Conservation (phyloP, 2,888 invertebrate genomes). For the Dicyrtoma fusca region DNA sequence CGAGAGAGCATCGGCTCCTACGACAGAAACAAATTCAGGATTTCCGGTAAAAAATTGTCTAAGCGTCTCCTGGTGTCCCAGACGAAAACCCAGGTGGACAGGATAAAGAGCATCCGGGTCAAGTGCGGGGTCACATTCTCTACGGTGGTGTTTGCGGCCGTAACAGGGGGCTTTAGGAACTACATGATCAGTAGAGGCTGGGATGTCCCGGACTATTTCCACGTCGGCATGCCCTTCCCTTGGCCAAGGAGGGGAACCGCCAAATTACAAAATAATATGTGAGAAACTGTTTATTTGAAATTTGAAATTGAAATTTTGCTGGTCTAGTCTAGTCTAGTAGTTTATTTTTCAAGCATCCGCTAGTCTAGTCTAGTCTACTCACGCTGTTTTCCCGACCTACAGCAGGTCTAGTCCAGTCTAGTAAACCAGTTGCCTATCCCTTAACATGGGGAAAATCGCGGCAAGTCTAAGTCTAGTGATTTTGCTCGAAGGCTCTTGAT, state of each 20-base stretch:
- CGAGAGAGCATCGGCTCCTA: not conserved
- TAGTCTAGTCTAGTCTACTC: too few species aligned
- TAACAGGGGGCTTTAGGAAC: slow-evolving; percentile 17
- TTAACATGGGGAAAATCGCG: too few species aligned
- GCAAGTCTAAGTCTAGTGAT: too few species aligned
- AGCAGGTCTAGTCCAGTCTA: too few species aligned
- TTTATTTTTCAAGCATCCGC: too few species aligned
- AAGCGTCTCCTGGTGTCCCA: not conserved
- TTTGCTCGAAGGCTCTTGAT: too few species aligned
- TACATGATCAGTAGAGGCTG: not conserved
- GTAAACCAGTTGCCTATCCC: too few species aligned
- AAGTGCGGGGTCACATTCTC: slow-evolving; percentile 28
- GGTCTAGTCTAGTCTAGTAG: too few species aligned
- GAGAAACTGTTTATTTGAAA: not conserved
- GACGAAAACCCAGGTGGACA: not conserved
- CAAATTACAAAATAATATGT: slow-evolving; percentile 26
- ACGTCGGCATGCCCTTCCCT: slow-evolving; percentile 26
- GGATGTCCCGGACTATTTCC: slow-evolving; percentile 8
- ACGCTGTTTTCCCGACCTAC: too few species aligned
- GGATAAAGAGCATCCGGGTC: not conserved
- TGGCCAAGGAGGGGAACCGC: slow-evolving; percentile 3
- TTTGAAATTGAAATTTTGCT: too few species aligned
- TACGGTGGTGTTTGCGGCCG: slow-evolving; percentile 5
- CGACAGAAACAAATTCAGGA: slow-evolving; percentile 17
- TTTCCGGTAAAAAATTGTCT: not conserved